Conservation (phyloP, 2,797 vertebrate genomes). For the Myiotriccus ornatus region DNA sequence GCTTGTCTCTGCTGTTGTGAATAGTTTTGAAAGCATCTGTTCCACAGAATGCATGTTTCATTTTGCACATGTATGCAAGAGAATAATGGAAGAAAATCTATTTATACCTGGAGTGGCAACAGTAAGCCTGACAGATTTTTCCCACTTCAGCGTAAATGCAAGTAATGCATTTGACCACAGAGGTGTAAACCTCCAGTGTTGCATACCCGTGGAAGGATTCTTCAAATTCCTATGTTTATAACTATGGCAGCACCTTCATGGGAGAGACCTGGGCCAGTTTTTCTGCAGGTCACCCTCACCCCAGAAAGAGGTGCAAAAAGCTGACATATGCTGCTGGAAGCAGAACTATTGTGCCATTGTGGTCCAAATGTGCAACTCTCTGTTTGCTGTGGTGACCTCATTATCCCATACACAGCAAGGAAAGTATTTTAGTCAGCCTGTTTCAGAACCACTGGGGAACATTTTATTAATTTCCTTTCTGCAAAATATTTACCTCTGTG, state of each 20-base stretch:
- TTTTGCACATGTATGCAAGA: background rate
- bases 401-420: background rate
- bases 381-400: background rate
- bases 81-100: background rate
- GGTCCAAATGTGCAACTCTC: background rate
- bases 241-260: background rate
- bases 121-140: background rate
- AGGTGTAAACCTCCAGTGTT: background rate
- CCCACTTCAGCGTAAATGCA: background rate
- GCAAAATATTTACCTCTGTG: conserved; percentile 42
- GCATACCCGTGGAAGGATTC: background rate
- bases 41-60: background rate
- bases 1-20: background rate
- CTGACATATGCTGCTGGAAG: background rate
- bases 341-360: background rate
- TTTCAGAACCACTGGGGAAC: background rate
- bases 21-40: background rate
- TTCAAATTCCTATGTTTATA: background rate
- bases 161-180: background rate
- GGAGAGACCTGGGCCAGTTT: background rate
- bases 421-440: conserved; percentile 13
- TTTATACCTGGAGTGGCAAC: background rate
- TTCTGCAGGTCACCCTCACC: background rate
- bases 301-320: background rate
- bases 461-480: conserved; percentile 36